Evolutionary conservation across 1,140 invertebrate species (phyloP).

Genomic region (Eriosoma lanigerum): DNA sequence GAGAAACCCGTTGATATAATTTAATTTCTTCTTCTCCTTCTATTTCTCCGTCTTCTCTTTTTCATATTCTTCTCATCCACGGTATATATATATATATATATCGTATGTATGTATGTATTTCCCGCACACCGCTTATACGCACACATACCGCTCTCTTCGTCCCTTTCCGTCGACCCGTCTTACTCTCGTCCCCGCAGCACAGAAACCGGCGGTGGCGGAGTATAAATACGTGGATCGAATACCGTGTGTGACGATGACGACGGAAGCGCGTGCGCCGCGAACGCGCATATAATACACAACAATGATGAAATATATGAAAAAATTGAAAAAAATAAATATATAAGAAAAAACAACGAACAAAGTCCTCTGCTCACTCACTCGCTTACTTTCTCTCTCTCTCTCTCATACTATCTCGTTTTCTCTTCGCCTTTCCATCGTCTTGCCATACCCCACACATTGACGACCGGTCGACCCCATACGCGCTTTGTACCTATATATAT

Average conservation of each 20-base stretch:
- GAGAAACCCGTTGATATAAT: slow-evolving; percentile 45
- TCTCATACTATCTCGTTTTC: too few species aligned
- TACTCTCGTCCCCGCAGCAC: background rate
- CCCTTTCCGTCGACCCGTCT: too few species aligned
- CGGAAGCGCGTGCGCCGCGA: slow-evolving; percentile 5
- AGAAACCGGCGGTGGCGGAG: background rate
- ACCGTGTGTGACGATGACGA: slow-evolving; percentile 3
- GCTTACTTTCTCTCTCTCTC: too few species aligned
- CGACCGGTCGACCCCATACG: background rate
- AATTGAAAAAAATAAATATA: slow-evolving; percentile 28
- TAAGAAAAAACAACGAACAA: slow-evolving; percentile 9
- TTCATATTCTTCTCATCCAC: background rate
- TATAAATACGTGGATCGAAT: slow-evolving; percentile 38
- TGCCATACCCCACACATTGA: too few species aligned
- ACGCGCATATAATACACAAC: slow-evolving; percentile 14
- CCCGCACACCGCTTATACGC: too few species aligned
- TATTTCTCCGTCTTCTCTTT: background rate
- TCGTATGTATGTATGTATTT: background rate
- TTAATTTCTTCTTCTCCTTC: slow-evolving; percentile 24
- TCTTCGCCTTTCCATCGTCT: too few species aligned
- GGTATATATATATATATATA: background rate
- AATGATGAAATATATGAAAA: slow-evolving; percentile 18
- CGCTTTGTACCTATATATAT: too few species aligned
- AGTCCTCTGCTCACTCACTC: background rate
- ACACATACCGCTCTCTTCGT: too few species aligned